phyloP scores from a whole-genome alignment of 1,140 invertebrate species.

The Aphidius ervi region DNA sequence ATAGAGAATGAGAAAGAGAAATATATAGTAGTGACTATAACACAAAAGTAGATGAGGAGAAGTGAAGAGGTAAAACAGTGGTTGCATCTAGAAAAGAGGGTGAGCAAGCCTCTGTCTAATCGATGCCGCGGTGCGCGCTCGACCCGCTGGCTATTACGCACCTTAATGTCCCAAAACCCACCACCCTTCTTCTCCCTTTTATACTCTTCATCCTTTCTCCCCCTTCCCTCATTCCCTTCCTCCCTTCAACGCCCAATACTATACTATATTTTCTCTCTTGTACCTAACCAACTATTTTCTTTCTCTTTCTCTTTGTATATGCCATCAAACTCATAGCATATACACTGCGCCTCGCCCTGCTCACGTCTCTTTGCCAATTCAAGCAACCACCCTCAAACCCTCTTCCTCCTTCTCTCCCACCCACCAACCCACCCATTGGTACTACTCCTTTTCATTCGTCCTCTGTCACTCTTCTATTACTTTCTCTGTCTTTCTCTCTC shows the following conservation, averaged over 20 bases:
- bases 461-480: no score
- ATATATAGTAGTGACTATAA: neutral
- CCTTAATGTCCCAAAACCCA: constrained; percentile 49
- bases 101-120: constrained; percentile 50
- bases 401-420: neutral
- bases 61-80: constrained; percentile 20
- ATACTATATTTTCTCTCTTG: constrained; percentile 8
- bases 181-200: constrained; percentile 16
- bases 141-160: constrained; percentile 54
- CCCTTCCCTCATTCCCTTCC: constrained; percentile 4
- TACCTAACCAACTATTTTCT: neutral
- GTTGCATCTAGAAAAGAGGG: constrained; percentile 41
- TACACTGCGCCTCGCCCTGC: neutral
- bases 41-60: constrained; percentile 20
- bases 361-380: neutral
- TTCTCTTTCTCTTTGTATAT: constrained; percentile 22
- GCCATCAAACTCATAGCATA: constrained; percentile 1
- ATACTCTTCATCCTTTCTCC: neutral
- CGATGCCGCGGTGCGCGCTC: constrained; percentile 53
- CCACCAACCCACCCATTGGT: constrained; percentile 2
- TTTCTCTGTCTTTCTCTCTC: neutral
- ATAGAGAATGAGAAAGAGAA: constrained; percentile 17
- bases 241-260: constrained; percentile 28
- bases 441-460: no score
- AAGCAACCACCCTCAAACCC: constrained; percentile 1